Base-by-base conservation (phyloP, 2,888 invertebrate genomes). In the Coelinius sp. region DNA sequence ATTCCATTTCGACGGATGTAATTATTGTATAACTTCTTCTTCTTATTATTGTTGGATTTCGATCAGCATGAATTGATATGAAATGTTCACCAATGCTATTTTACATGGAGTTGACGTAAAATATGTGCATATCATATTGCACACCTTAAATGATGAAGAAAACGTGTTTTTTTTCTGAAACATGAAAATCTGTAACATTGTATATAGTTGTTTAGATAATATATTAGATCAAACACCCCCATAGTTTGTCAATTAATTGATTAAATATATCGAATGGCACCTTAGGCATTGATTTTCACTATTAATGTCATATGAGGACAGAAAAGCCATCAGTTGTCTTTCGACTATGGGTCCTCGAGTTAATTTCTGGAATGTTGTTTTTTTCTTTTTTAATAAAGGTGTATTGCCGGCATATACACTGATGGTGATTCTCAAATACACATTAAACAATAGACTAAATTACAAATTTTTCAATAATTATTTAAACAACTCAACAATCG, bases 271-370 rank as follows among this genome's bases (percentile, higher is more conserved):
- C 10, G 44, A 56, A 68, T 68, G 68, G 68, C 59, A 68, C 59
- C 59, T 68, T 68, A 68, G 68, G 68, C 68, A 68, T 68, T 68
- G 31, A 14, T 68, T 7, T 20, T 22, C 24, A 25, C 24, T n/a
- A 68, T 59, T 27, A 59, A 38, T 22, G 24, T 68, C 14, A 10
- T 53, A 27, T 17, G 44, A 68, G 46, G 17, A 20, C 20, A 49
- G 20, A 49, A 49, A 20, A 41, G n/a, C 41, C 41, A n/a, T 20
- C 14, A 14, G 2, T 49, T 41, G 7, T 31, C n/a, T 41, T 31
- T 31, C 31, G 31, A 31, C 31, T 5, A 41, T 41, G 41, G 41
- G 2, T n/a, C 2, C 41, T 41, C 41, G n/a, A 41, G 2, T 7
- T 2, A n/a, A n/a, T 46, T 46, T 5, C 20, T 17, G 17, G 46